These are phyloP conservation scores for Drosophila aldrichi DNA, from an alignment of 2,888 invertebrate species.

Conservation along the genomic window DNA sequence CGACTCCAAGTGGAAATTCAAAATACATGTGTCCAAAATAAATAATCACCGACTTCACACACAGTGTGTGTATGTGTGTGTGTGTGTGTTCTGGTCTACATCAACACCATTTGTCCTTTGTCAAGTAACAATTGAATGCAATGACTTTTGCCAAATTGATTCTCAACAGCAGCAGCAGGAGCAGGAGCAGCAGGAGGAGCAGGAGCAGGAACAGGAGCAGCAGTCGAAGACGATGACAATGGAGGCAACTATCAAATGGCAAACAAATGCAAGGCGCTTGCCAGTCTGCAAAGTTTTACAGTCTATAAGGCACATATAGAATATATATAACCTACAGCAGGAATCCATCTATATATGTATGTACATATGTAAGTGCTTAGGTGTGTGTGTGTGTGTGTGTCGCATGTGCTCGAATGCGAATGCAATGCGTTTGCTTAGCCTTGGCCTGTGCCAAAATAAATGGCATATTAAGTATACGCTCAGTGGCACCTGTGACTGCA, in stretches of 20 bases:
- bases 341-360: neutral
- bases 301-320: constrained; percentile 11
- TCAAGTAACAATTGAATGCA: constrained; percentile 79
- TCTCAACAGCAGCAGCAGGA: constrained; percentile 56
- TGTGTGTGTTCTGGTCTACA: constrained; percentile 43
- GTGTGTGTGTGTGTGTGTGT: constrained; percentile 26
- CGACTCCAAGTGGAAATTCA: constrained; percentile 59
- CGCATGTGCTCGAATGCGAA: constrained; percentile 54
- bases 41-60: constrained; percentile 60
- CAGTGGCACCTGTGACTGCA: constrained; percentile 67
- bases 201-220: constrained; percentile 5
- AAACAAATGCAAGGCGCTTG: constrained; percentile 68
- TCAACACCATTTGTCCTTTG: constrained; percentile 81
- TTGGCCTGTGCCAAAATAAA: constrained; percentile 67
- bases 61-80: constrained; percentile 8
- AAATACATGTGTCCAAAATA: constrained; percentile 79
- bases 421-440: constrained; percentile 64
- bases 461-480: constrained; percentile 79
- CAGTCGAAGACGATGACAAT: constrained; percentile 55
- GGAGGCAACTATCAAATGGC: constrained; percentile 56
- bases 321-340: constrained; percentile 6
- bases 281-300: constrained; percentile 48
- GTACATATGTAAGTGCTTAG: neutral
- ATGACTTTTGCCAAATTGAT: constrained; percentile 80
- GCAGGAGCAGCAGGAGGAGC: constrained; percentile 11